Evolutionary conservation across 2,888 invertebrate genomes (phyloP).

Genomic region (Latrodectus hesperus): DNA sequence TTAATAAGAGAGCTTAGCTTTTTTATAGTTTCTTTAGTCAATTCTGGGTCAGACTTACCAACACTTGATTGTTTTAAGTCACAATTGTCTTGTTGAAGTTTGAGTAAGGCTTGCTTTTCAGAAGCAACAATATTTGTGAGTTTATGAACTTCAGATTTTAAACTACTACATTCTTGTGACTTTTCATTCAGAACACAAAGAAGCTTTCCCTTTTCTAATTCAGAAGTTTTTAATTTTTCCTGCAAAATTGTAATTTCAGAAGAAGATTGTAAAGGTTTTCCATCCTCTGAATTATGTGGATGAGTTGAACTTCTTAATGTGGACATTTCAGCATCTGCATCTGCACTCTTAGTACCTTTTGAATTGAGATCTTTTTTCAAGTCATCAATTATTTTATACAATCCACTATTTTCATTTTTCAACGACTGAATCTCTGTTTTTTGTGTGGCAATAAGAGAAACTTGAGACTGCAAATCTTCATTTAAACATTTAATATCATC

Average conservation of each 20-base stretch:
- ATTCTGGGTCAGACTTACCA: constrained; percentile 75
- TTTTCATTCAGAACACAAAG: constrained; percentile 76
- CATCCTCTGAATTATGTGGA: neutral
- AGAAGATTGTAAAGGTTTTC: neutral
- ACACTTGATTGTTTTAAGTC: constrained; percentile 73
- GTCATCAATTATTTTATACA: constrained; percentile 9
- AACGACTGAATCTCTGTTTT: constrained; percentile 27
- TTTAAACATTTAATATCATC: constrained; percentile 79
- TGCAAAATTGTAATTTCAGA: constrained; percentile 26
- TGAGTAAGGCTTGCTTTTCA: constrained; percentile 74
- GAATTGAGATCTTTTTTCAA: constrained; percentile 18
- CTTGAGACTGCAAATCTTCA: constrained; percentile 19
- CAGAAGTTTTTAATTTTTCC: constrained; percentile 68
- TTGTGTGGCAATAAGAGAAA: constrained; percentile 17
- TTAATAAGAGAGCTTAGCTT: constrained; percentile 75
- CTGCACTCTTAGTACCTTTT: constrained; percentile 7
- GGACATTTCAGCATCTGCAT: neutral
- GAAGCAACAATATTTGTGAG: constrained; percentile 75
- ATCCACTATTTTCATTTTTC: constrained; percentile 29
- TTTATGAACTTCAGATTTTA: constrained; percentile 75
- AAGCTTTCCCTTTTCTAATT: constrained; percentile 75
- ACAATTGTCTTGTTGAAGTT: constrained; percentile 75
- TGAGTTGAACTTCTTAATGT: neutral
- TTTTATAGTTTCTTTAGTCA: constrained; percentile 75
- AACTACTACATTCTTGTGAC: constrained; percentile 74